phyloP scores from a whole-genome alignment of 2,888 invertebrate species.

The Sympetrum striolatum region DNA sequence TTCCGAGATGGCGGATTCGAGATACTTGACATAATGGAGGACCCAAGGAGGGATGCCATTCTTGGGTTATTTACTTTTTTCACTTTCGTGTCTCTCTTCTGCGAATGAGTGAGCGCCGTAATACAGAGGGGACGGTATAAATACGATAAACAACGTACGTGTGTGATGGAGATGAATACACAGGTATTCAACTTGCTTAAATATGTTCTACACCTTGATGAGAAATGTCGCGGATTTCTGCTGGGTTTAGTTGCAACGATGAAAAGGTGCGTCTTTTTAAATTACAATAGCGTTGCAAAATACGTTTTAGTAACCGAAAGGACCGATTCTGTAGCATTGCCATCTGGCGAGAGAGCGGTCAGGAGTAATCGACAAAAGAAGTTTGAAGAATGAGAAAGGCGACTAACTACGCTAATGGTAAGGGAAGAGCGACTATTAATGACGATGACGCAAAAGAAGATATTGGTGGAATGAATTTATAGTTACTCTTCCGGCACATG shows the following conservation, averaged over 20 bases:
- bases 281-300: background rate
- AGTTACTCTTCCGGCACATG: too few relatives aligned
- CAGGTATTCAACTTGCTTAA: background rate
- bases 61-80: background rate
- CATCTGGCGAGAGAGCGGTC: too few relatives aligned
- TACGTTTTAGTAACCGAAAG: background rate
- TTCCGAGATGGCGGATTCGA: slow-evolving; percentile 10
- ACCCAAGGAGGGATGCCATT: background rate
- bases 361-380: too few relatives aligned
- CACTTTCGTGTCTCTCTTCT: background rate
- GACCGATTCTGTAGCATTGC: too few relatives aligned
- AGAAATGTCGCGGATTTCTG: background rate
- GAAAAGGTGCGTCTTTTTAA: background rate
- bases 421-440: too few relatives aligned
- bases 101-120: background rate
- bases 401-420: too few relatives aligned
- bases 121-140: background rate
- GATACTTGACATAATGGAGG: background rate
- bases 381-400: too few relatives aligned
- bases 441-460: too few relatives aligned
- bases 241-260: background rate
- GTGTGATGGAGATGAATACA: background rate
- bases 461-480: too few relatives aligned
- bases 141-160: background rate
- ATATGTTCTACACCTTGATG: background rate